Evolutionary conservation across 2,888 invertebrate species (phyloP), one percentile per base, ranked within the genome.

Genomic region (Synergus gifuensis): DNA sequence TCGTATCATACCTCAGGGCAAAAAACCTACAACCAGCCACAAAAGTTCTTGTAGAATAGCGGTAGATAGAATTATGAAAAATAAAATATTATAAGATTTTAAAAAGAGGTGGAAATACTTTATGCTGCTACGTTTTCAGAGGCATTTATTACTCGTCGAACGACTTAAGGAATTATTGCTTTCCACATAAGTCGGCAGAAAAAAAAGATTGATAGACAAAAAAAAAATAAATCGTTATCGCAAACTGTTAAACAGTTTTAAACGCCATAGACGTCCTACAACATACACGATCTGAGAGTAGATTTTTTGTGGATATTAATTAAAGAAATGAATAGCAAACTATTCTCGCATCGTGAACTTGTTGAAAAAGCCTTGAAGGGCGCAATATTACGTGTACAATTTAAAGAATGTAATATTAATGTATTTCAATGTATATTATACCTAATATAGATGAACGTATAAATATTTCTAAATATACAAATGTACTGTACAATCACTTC

Each of bases 401-500:
- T 90, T 86, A 86, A 81, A 85, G 82, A 88, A 84, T 88, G 85
- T 89, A 88, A 88, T 88, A 88, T 90, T 90, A 89, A 86, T 90
- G 90, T 91, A 90, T 90, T 86, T 91, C 88, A 88, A 84, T 91
- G 90, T 91, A 90, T 88, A 91, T 91, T 89, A 87, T 86, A 86
- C 78, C 82, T 79, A 79, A 85, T 84, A 87, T 84, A 86, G 79
- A 84, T 84, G 76, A 78, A 78, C 80, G 90, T 90, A 91, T 89
- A 89, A 89, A 90, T 90, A 90, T 91, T 91, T 91, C 90, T 91
- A 90, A 91, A 90, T 89, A 91, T 87, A 90, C 87, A 85, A 88
- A 88, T 89, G 87, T 89, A 89, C 87, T 87, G 83, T 86, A 86
- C 86, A 85, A 76, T 76, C 67, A 69, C 66, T 58, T 80, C 64